Conservation (phyloP, 1,140 invertebrate species). For the Aphidius ervi region DNA sequence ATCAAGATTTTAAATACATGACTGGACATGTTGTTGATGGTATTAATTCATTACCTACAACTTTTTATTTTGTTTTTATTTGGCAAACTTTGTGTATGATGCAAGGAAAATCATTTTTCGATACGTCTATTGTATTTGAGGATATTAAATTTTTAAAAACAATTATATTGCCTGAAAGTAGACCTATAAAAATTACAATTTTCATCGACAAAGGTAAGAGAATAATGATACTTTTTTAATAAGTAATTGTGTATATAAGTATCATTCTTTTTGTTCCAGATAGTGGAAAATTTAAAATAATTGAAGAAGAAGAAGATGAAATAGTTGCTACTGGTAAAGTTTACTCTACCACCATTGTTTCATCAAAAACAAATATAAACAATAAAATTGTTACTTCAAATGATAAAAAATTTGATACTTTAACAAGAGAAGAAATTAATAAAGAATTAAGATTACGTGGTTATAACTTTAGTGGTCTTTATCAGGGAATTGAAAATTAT, state of each 20-base stretch:
- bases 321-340: too few species aligned
- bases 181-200: too few species aligned
- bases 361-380: too few species aligned
- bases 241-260: too few species aligned
- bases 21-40: conserved; percentile 84
- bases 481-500: conserved; percentile 61
- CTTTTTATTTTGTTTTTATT: conserved; percentile 77
- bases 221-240: too few species aligned
- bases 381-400: background rate
- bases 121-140: conserved; percentile 79
- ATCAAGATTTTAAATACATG: conserved; percentile 72
- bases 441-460: conserved; percentile 87
- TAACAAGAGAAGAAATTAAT: conserved; percentile 77
- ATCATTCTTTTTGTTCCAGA: too few species aligned
- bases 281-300: too few species aligned
- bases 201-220: too few species aligned
- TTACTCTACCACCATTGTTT: too few species aligned
- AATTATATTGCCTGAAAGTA: conserved; percentile 50
- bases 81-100: conserved; percentile 88
- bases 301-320: too few species aligned
- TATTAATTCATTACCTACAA: conserved; percentile 83
- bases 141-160: conserved; percentile 81
- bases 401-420: conserved; percentile 31
- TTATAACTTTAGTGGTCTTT: conserved; percentile 82
- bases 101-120: conserved; percentile 64